Percentiles rank a stretch among this genome's conserved stretches.
Conservation (phyloP, 92 coral and sea anemone genomes). For the Epizoanthus scotinus region DNA sequence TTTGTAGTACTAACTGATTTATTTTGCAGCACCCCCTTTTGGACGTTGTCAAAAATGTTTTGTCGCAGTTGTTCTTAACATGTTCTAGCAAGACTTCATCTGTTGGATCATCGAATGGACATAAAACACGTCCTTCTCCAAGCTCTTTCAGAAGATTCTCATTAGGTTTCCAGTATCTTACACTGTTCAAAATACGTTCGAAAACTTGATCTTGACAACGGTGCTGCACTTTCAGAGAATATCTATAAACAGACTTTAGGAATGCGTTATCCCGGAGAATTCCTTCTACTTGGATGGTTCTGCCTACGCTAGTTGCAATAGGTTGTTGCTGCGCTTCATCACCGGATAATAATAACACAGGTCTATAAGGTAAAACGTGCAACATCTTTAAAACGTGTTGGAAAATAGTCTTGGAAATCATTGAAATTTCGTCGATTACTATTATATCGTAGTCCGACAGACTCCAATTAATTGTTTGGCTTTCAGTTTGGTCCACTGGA, state of each 20-base stretch:
- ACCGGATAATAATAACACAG: neutral
- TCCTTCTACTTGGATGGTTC: neutral
- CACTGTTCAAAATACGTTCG: neutral
- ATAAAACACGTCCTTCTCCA: no score
- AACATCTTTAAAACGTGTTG: conserved; percentile 11
- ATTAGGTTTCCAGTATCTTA: neutral
- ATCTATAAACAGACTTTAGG: neutral
- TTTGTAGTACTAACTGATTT: neutral
- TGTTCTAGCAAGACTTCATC: no score
- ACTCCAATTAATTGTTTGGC: conserved; percentile 38
- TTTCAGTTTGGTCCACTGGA: neutral
- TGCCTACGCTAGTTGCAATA: neutral
- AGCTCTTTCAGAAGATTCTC: neutral
- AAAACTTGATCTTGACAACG: neutral
- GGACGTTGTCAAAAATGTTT: conserved; percentile 18
- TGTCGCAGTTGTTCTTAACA: neutral
- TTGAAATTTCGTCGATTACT: conserved; percentile 51
- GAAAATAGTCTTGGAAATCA: conserved; percentile 29
- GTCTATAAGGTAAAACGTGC: neutral
- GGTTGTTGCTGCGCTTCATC: conserved; percentile 27
- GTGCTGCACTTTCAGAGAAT: neutral
- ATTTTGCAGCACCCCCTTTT: neutral
- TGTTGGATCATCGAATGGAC: no score
- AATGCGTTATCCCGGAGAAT: neutral
- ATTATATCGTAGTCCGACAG: conserved; percentile 37